Percentiles rank a stretch among this genome's conserved stretches.
Conservation (phyloP, 2,797 vertebrate species). For the Synaphobranchus kaupii region DNA sequence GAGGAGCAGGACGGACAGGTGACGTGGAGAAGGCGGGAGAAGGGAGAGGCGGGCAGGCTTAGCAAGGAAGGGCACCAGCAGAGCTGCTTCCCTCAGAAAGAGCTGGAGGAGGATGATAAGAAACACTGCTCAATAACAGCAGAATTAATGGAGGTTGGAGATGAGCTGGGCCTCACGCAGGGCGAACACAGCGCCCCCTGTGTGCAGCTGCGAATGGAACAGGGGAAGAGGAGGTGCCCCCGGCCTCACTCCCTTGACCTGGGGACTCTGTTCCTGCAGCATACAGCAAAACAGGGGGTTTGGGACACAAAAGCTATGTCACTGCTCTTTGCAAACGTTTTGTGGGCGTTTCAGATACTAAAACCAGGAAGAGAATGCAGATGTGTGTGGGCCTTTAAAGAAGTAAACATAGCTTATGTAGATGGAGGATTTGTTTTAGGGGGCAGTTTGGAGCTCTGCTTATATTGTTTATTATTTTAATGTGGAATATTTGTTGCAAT, state of each 20-base stretch:
- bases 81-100: conserved; percentile 57
- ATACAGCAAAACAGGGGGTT: background rate
- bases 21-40: conserved; percentile 60
- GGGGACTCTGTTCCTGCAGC: conserved; percentile 30
- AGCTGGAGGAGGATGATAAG: conserved; percentile 61
- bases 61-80: conserved; percentile 51
- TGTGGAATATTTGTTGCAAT: background rate
- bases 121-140: conserved; percentile 38
- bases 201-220: conserved; percentile 43
- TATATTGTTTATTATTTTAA: background rate
- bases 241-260: conserved; percentile 37
- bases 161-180: conserved; percentile 48
- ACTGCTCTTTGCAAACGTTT: too few relatives aligned
- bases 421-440: background rate
- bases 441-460: background rate
- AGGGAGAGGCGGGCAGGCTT: conserved; percentile 45
- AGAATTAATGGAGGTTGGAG: conserved; percentile 53
- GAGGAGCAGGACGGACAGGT: conserved; percentile 73
- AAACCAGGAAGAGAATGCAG: too few relatives aligned
- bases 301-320: too few relatives aligned
- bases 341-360: too few relatives aligned
- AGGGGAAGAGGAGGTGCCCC: conserved; percentile 46
- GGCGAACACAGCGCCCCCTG: conserved; percentile 46
- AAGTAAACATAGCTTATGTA: background rate
- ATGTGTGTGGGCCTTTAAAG: background rate